Base-by-base conservation (phyloP, 2,797 vertebrate genomes). In the Sparus aurata region DNA sequence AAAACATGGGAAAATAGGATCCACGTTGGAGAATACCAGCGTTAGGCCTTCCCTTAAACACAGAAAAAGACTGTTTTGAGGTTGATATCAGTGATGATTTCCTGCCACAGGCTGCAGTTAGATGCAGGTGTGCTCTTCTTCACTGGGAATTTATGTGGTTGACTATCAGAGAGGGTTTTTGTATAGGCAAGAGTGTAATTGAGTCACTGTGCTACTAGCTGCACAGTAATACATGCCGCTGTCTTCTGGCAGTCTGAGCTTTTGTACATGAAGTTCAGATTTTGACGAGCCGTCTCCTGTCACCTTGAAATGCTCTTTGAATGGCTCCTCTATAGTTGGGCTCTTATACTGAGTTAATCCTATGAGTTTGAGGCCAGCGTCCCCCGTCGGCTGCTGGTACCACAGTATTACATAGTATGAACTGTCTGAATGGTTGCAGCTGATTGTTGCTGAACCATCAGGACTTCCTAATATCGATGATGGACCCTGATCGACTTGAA, bases 401-500 rank as follows among this genome's bases (percentile, higher is more conserved):
- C 80, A 85, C 47, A 80, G n/a, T 30, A 80, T 83, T 3, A 12
- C 0, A 1, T 67, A 7, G 6, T 60, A 78, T 20, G 0, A 0
- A 0, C 30, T 78, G 13, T 20, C 0, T 63, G 80, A 85, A 38
- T 93, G 92, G n/a, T 1, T 90, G 70, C 85, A 93, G 57, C 20
- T 90, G 55, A 91, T 66, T 23, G 2, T 65, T 27, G 64, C 46
- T 23, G 55, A 61, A 3, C 2, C 57, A 5, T 59, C 3, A 60
- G 78, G 68, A 12, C 25, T 25, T 69, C 25, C 57, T 60, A 89
- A 2, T 23, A 92, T 72, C 50, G 79, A 63, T 25, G 80, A 18
- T 52, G 91, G 91, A 23, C 17, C 41, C 65, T 93, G 91, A 55
- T 86, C 12, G 17, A 93, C 91, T 8, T 82, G 8, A 3, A 20